Evolutionary conservation across 2,113 vertebrate species (phyloP), one percentile per base, ranked within the genome.

Genomic region (Gasterosteus nipponicus): DNA sequence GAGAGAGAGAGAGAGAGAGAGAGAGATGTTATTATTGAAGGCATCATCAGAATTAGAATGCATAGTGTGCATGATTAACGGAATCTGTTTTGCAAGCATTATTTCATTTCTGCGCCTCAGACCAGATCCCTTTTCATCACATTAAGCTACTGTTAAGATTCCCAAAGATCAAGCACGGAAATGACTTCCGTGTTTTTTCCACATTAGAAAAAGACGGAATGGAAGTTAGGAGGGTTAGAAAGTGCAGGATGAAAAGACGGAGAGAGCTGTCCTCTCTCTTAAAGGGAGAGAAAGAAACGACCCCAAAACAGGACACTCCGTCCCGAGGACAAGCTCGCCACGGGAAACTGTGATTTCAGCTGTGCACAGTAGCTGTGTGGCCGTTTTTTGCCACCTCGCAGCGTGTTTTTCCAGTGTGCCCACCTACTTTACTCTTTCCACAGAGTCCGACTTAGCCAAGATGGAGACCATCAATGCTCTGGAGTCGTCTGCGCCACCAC

Each of bases 371-470:
- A 59, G 62, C 42, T 76, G 75, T 75, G 78, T 70, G 31, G 1
- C 18, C 15, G 22, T 26, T 76, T 77, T 72, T 38, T 41, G 29
- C 53, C 62, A 44, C 54, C 22, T 5, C 16, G 57, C 19, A 26
- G 22, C 14, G 5, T 66, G 51, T 78, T 71, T 79, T 41, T 62
- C 64, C 63, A 53, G 46, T 47, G 44, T 80, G 38, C 80, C 75
- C 49, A 22, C 62, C 26, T 2, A 73, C 73, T 78, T 61, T 67
- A 62, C 46, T 66, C 51, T 64, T 46, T 78, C 22, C 49, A 59
- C 90, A 94, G 94, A 93, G 16, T 69, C 62, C 1, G 91, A 93
- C 67, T 3, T 87, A 7, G 81, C 53, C 68, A 94, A 93, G 79
- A 92, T 93, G 80, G 89, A 93, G 31, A 69, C 53, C 77, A 72